Percentiles rank a stretch among this genome's conserved stretches.
Conservation (phyloP, 2,113 vertebrate species). For the Leptosomus discolor region DNA sequence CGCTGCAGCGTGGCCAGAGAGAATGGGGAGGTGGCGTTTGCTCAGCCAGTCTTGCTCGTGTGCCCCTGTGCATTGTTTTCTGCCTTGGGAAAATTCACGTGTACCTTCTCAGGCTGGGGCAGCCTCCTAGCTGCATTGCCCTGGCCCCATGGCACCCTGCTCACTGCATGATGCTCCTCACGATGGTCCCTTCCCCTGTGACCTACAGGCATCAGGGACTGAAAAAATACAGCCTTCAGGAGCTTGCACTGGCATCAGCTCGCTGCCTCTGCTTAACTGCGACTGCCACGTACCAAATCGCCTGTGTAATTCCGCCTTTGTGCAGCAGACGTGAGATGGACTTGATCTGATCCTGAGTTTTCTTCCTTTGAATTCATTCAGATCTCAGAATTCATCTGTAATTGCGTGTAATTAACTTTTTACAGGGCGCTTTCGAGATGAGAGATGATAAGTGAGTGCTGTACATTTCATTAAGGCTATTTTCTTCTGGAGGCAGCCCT, state of each 20-base stretch:
- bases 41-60: background rate
- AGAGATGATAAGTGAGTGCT: background rate
- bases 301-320: background rate
- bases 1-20: background rate
- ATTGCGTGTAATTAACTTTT: background rate
- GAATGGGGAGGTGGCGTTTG: rapidly evolving
- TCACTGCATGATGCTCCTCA: background rate
- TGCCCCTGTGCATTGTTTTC: background rate
- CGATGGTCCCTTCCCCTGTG: background rate
- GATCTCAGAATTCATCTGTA: background rate
- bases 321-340: background rate
- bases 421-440: background rate
- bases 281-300: background rate
- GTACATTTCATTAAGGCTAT: rapidly evolving
- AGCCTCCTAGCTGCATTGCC: background rate
- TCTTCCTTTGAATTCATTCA: background rate
- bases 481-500: background rate
- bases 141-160: background rate
- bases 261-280: background rate
- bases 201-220: background rate
- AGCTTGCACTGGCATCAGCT: background rate
- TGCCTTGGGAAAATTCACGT: background rate
- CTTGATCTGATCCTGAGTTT: background rate
- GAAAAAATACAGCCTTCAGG: background rate
- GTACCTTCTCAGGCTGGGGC: background rate